phyloP scores from a whole-genome alignment of 2,797 vertebrate genomes.

The Sandelia bainsii region DNA sequence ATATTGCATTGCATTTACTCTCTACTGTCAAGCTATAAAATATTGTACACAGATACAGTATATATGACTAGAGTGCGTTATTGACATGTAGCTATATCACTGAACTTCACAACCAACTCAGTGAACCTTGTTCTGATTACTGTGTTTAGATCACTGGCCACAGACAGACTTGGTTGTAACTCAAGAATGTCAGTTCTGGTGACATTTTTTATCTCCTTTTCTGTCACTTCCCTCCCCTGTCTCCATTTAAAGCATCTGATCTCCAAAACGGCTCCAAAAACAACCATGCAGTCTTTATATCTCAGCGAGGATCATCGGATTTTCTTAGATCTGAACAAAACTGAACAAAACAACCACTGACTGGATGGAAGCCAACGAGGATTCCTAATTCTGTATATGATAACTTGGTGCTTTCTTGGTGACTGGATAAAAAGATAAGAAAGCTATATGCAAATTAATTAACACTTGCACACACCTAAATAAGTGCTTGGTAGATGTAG shows the following conservation, averaged over 20 bases:
- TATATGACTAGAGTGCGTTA: slow-evolving; percentile 1
- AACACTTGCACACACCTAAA: not conserved
- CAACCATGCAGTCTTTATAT: slow-evolving; percentile 4
- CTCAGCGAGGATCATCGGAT: not conserved
- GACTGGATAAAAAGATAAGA: not conserved
- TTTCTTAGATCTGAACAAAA: slow-evolving; percentile 5
- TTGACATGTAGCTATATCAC: slow-evolving; percentile 21
- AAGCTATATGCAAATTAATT: not conserved
- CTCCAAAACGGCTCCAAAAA: slow-evolving; percentile 3
- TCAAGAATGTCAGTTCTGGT: slow-evolving; percentile 42
- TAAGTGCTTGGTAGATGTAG: not conserved
- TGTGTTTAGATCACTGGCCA: slow-evolving; percentile 41
- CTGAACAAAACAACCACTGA: not conserved
- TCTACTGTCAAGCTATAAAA: not conserved
- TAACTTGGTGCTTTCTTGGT: not conserved
- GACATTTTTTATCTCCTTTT: slow-evolving; percentile 20
- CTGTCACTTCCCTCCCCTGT: not conserved
- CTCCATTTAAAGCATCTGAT: not conserved
- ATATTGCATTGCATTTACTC: not conserved
- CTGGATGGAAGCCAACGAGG: not conserved
- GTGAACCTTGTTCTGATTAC: slow-evolving; percentile 41
- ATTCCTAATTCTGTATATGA: not conserved
- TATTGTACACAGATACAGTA: slow-evolving; percentile 11
- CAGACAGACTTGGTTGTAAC: slow-evolving; percentile 27
- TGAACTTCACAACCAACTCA: slow-evolving; percentile 35